Conservation (phyloP, 2,888 invertebrate genomes). For the Rugalucina vietnamica region DNA sequence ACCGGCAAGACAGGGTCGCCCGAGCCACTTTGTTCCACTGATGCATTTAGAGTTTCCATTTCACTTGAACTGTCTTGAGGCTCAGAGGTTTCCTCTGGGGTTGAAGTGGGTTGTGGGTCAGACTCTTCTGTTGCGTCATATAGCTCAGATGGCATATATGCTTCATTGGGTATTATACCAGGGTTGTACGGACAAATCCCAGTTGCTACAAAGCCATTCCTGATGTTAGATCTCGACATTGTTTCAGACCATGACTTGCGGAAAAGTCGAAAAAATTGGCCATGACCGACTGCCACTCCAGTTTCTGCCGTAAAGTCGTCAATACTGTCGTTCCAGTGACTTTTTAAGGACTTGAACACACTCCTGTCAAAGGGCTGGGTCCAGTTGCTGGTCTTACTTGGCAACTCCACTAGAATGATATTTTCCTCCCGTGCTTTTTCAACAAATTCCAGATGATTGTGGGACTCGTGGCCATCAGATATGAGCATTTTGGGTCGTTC, state of each 20-base stretch:
- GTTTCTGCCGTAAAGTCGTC: conserved; percentile 26
- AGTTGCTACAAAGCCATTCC: conserved; percentile 15
- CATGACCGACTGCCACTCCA: conserved; percentile 26
- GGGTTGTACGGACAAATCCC: conserved; percentile 31
- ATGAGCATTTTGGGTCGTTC: conserved; percentile 21
- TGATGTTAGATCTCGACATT: neutral
- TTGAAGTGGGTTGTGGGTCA: neutral
- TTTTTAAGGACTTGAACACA: conserved; percentile 35
- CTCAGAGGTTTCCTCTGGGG: neutral
- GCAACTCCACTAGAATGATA: conserved; percentile 36
- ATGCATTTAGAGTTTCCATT: neutral
- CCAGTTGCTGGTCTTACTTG: conserved; percentile 27
- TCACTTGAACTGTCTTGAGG: too few relatives aligned
- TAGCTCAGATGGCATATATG: conserved; percentile 8
- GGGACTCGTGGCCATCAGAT: conserved; percentile 18
- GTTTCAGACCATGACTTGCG: neutral
- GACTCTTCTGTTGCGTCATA: neutral
- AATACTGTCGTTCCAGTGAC: conserved; percentile 4
- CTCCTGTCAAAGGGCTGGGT: conserved; percentile 39
- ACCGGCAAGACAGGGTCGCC: neutral
- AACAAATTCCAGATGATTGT: conserved; percentile 37
- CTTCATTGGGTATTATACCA: neutral
- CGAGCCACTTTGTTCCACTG: neutral
- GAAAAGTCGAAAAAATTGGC: conserved; percentile 18
- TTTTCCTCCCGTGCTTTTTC: conserved; percentile 15